Evolutionary conservation across 2,888 invertebrate genomes (phyloP), one percentile per base, ranked within the genome.

Genomic region (Oxyteleia sp.): DNA sequence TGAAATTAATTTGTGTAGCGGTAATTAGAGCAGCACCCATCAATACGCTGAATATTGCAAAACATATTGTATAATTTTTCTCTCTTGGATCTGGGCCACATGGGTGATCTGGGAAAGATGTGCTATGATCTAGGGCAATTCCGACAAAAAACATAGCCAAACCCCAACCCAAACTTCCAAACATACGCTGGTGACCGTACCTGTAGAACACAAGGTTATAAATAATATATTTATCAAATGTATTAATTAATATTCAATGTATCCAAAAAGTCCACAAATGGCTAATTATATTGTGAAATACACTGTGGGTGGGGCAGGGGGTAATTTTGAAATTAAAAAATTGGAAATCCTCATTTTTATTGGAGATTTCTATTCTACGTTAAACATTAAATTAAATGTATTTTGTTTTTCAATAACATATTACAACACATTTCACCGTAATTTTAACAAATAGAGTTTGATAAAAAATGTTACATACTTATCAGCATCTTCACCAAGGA

Each of bases 81-180:
- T 99, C 99, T 92, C 97, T 96, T 80, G 95, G 95, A 89, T 97
- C 97, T 5, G 98, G 97, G 0, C 96, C 97, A 91, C 98, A 99
- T 0, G 98, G 98, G 93, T 98, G 98, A 88, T 97, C 95, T 20
- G 98, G 97, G 93, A 99, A 99, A 0, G 98, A 97, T 16, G 98
- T 98, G 74, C 99, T 98, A 93, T 99, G 98, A 94, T 99, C 99
- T 81, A 99, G 94, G 0, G 98, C 98, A 89, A 98, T 98, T 78
- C 98, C 98, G 79, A 99, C 98, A 92, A 99, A 97, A 94, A 99
- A 99, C 99, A 99, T 99, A 51, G 99, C 97, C 88, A 99, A 94
- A 26, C 98, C 99, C 99, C 99, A 99, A 49, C 99, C 99, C 72
- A 99, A 94, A 15, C 98, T 99, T 1, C 99, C 99, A 92, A 99